These are phyloP conservation scores for Anagrus nilaparvatae DNA, from an alignment of 1,140 invertebrate species.

Conservation along the genomic window DNA sequence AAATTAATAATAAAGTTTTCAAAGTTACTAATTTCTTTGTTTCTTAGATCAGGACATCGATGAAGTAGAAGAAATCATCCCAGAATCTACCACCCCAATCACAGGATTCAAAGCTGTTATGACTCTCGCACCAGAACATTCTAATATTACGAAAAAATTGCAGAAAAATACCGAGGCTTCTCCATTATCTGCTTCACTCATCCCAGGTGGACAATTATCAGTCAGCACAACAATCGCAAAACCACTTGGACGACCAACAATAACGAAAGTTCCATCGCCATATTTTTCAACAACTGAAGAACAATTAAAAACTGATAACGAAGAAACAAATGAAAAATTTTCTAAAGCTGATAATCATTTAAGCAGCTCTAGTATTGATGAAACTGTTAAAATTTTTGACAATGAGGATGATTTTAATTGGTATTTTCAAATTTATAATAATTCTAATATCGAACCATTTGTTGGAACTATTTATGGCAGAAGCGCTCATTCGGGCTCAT, in stretches of 20 bases:
- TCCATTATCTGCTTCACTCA: conserved; percentile 44
- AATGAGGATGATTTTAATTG: conserved; percentile 53
- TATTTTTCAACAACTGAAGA: conserved; percentile 23
- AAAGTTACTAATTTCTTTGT: no score
- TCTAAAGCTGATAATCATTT: conserved; percentile 13
- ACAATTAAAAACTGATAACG: conserved; percentile 6
- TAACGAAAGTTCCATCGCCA: conserved; percentile 53
- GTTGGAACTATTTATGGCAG: conserved; percentile 37
- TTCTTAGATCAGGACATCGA: no score
- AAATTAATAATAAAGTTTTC: no score
- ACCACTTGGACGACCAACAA: conserved; percentile 45
- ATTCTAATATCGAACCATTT: conserved; percentile 55
- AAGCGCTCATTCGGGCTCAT: background rate
- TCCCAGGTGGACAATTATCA: conserved; percentile 45
- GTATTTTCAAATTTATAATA: conserved; percentile 73
- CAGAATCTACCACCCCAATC: background rate
- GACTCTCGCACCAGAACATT: conserved; percentile 10
- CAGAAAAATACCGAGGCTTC: conserved; percentile 29
- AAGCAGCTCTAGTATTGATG: conserved; percentile 13
- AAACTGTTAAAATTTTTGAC: conserved; percentile 23
- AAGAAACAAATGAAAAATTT: conserved; percentile 12
- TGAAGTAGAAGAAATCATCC: conserved; percentile 4
- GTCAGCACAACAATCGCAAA: conserved; percentile 17
- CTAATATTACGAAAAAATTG: conserved; percentile 11
- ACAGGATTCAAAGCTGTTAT: background rate